phyloP scores from a whole-genome alignment of 2,888 invertebrate genomes.

The Fragum whitleyi region DNA sequence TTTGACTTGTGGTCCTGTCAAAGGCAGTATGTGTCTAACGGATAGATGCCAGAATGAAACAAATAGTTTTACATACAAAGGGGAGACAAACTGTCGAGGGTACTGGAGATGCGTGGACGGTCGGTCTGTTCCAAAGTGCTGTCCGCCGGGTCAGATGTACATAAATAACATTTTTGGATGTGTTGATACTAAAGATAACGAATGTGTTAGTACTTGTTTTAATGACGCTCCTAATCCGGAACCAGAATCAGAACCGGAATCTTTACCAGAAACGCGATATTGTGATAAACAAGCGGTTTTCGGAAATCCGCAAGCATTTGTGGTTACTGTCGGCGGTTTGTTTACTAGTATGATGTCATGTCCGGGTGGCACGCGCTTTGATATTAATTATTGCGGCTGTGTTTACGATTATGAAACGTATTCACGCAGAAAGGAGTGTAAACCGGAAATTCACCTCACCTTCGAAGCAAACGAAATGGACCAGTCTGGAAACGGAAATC shows the following conservation, averaged over 20 bases:
- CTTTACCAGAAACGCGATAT: constrained; percentile 24
- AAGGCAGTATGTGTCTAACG: constrained; percentile 58
- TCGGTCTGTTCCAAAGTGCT: constrained; percentile 70
- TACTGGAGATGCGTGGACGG: constrained; percentile 72
- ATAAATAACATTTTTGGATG: constrained; percentile 58
- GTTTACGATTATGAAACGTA: background rate
- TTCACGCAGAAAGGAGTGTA: constrained; percentile 10
- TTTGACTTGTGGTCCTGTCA: constrained; percentile 61
- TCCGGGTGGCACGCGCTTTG: background rate
- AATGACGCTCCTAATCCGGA: constrained; percentile 22
- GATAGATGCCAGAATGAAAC: constrained; percentile 54
- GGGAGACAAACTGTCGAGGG: constrained; percentile 68
- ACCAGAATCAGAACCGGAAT: constrained; percentile 65
- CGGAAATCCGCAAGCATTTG: background rate
- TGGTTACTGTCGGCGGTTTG: background rate
- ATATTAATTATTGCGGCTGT: background rate
- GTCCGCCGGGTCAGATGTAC: constrained; percentile 67
- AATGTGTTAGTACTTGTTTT: constrained; percentile 46
- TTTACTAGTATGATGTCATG: background rate
- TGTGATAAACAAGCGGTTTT: constrained; percentile 19
- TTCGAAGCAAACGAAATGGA: constrained; percentile 66
- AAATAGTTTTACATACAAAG: constrained; percentile 30
- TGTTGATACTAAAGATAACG: constrained; percentile 47
- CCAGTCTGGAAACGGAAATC: constrained; percentile 60
- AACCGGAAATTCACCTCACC: constrained; percentile 52